Evolutionary conservation across 2,113 vertebrate species (phyloP), one percentile per base, ranked within the genome.

Genomic region (Sturnira hondurensis): DNA sequence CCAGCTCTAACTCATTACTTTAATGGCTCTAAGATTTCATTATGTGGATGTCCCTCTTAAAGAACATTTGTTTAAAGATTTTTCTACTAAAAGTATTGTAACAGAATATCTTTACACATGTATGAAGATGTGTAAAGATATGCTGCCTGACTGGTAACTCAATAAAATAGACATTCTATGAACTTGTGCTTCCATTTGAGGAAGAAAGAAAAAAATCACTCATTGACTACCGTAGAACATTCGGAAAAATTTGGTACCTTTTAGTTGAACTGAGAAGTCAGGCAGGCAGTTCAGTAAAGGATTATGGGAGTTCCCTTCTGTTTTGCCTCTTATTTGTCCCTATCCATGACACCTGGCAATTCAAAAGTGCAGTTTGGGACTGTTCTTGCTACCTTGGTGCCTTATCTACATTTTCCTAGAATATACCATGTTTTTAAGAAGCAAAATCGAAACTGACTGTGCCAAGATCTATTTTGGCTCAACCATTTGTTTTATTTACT

Each of bases 11-110:
- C 41, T 89, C 45, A 47, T 78, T 63, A 28, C 81, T 50, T 89
- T 68, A 89, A 58, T 70, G 78, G 22, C 50, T 41, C 43, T 20
- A 95, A 47, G 41, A 61, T 85, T 94, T 84, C 52, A 80, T 77
- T 89, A 33, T 81, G 17, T 70, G 70, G 43, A 24, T 91, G n/a
- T 74, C 68, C 36, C 74, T 97, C 95, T 85, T 36, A 31, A 91
- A 89, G 73, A 89, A 82, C 38, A 86, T 93, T 88, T 81, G 26
- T 93, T 52, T 41, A 63, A 86, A 86, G 68, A 36, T 36, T 71
- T 92, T 92, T 74, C 41, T 86, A 88, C 41, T 61, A 47, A 86
- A 83, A 78, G 12, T 31, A 67, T 77, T 95, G 33, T 61, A 81
- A 54, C 3, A 56, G 15, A 65, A 73, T 61, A 63, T 82, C 36